Conservation (phyloP, 2,888 invertebrate species). For the Pelosia muscerda region DNA sequence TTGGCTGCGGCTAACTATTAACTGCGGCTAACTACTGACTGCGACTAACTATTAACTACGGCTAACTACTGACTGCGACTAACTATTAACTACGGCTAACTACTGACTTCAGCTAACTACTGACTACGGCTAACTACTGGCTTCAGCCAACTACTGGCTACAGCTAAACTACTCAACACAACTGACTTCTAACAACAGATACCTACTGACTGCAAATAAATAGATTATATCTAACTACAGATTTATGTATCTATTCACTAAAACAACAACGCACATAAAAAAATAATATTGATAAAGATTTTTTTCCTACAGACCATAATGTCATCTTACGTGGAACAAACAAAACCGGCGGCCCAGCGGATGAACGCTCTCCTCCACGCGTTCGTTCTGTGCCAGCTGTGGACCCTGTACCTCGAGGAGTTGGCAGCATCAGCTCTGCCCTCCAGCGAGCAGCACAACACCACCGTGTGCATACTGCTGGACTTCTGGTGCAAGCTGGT, state of each 20-base stretch:
- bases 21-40: too few species aligned
- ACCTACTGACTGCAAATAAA: too few species aligned
- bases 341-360: constrained; percentile 92
- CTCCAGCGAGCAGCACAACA: constrained; percentile 90
- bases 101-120: not conserved
- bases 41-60: too few species aligned
- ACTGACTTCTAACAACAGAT: too few species aligned
- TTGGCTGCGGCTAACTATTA: not conserved
- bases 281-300: not conserved
- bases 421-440: constrained; percentile 89
- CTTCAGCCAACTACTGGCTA: too few species aligned
- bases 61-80: too few species aligned
- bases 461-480: constrained; percentile 93
- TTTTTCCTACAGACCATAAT: constrained; percentile 90
- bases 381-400: constrained; percentile 98
- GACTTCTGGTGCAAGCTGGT: constrained; percentile 99
- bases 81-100: not conserved
- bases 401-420: constrained; percentile 99
- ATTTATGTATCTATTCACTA: too few species aligned
- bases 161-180: too few species aligned
- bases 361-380: constrained; percentile 99
- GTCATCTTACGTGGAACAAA: constrained; percentile 98
- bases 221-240: too few species aligned
- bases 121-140: not conserved
- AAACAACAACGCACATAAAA: too few species aligned